Conservation (phyloP, 1,140 invertebrate species). For the Gonioctena quinquepunctata region DNA sequence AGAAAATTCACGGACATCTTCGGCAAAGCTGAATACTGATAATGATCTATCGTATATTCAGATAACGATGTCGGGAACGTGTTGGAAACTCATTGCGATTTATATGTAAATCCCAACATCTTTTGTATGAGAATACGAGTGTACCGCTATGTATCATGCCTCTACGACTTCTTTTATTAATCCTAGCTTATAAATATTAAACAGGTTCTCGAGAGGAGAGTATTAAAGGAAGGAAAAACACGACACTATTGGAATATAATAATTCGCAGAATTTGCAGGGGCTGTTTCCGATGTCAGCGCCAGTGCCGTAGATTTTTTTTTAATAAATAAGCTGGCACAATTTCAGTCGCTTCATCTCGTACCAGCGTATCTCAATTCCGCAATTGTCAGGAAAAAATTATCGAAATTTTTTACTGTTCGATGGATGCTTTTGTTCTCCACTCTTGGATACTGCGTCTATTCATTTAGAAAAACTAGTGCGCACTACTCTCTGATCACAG, state of each 20-base stretch:
- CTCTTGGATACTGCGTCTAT: too few species aligned
- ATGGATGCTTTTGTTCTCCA: too few species aligned
- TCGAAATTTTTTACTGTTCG: too few species aligned
- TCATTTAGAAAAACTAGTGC: too few species aligned
- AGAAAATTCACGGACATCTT: background rate
- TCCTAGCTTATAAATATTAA: background rate
- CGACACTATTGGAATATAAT: background rate
- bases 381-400: too few species aligned
- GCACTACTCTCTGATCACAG: too few species aligned
- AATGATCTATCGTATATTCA: background rate
- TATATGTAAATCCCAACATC: background rate
- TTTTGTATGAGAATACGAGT: background rate
- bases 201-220: background rate
- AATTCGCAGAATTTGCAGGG: background rate
- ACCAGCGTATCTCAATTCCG: too few species aligned
- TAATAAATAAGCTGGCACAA: too few species aligned
- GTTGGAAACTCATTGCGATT: background rate
- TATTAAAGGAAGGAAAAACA: background rate
- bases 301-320: background rate
- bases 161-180: background rate
- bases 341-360: too few species aligned
- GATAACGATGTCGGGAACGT: background rate
- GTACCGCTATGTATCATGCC: background rate
- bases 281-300: background rate
- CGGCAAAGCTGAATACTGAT: background rate